Base-by-base conservation (phyloP, 2,888 invertebrate genomes). In the Electrophaes corylata region DNA sequence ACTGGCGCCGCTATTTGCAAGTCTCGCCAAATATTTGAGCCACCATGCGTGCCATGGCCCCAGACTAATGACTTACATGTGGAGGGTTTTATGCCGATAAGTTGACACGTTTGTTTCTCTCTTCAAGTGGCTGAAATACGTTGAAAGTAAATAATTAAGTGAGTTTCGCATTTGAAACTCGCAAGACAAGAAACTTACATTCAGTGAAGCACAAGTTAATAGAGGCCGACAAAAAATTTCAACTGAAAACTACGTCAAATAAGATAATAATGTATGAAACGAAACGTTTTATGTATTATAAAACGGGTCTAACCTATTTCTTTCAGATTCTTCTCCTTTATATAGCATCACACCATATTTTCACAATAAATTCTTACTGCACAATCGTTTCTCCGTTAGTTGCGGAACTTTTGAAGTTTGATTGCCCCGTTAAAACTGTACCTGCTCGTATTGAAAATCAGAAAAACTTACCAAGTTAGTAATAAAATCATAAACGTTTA, bases 51-150 rank as follows among this genome's bases (percentile, higher is more conserved):
- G 66, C 74, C 12, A 72, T 70, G 76, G n/a, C 18, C 43, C 67
- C 73, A 70, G 76, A 84, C 90, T 91, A 91, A 91, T 91, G 88
- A 90, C 78, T 81, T 82, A 86, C 91, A 91, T 85, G 83, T 91
- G 91, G 79, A 71, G 48, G 47, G 75, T 80, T 82, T 84, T 78
- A 75, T 74, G 61, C 61, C 63, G 76, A 75, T 78, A 76, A 77
- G 70, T 72, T 70, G 72, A 67, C 70, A 69, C 66, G 69, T 72
- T 71, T 56, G 52, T 56, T 69, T 66, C 60, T 64, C 44, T 19
- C 69, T 71, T 64, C 65, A 67, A 62, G 72, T 64, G 65, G 65
- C 62, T 64, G 66, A 70, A 72, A 64, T 70, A 43, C 35, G 23
- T 29, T 29, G 10, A 29, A 14, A 52, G 33, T 26, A 19, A 10